Conservation (phyloP, 1,140 invertebrate genomes). For the Trypoxylus dichotomus region DNA sequence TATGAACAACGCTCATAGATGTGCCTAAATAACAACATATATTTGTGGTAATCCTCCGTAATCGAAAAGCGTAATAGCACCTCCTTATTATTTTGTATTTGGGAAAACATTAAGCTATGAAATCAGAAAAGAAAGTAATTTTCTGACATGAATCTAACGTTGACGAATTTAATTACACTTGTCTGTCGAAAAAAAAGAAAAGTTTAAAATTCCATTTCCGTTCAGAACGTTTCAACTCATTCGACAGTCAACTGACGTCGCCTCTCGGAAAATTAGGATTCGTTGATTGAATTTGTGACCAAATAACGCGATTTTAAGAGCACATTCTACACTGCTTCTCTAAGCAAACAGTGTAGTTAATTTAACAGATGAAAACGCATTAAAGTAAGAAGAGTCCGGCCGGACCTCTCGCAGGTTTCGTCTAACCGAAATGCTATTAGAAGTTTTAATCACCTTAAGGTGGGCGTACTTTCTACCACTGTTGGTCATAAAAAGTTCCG, state of each 20-base stretch:
- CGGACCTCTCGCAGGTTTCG: background rate
- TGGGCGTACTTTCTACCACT: background rate
- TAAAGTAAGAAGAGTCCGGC: background rate
- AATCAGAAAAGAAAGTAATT: too few species aligned
- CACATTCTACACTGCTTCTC: background rate
- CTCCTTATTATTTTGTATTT: too few species aligned
- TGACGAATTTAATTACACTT: too few species aligned
- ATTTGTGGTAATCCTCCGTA: too few species aligned
- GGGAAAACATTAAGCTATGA: too few species aligned
- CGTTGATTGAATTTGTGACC: constrained; percentile 1
- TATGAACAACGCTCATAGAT: too few species aligned
- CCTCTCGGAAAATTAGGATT: background rate
- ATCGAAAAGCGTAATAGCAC: too few species aligned
- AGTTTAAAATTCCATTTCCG: too few species aligned
- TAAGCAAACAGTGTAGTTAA: background rate
- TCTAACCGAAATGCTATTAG: constrained; percentile 2
- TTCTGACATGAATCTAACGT: too few species aligned
- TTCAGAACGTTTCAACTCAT: background rate
- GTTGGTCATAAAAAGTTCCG: background rate
- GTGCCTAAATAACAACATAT: too few species aligned
- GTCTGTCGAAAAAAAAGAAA: too few species aligned
- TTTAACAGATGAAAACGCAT: background rate
- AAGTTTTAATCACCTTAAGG: background rate
- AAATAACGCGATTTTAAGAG: background rate
- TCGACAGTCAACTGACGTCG: background rate